These are phyloP conservation scores for Pygoscelis adeliae DNA, from an alignment of 2,113 vertebrate species.

Conservation along the genomic window DNA sequence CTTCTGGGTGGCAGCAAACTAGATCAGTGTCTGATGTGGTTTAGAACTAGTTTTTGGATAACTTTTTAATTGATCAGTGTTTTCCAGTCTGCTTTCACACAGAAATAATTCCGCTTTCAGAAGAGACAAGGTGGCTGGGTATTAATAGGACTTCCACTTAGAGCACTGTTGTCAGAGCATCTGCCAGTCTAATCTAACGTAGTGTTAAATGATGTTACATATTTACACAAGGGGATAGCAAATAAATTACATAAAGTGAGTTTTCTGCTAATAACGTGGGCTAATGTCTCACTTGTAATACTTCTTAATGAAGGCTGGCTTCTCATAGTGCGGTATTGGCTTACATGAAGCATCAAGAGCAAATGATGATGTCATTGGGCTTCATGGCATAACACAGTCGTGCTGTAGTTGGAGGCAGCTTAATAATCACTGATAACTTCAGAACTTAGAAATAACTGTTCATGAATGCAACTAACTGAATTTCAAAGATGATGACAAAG, in stretches of 20 bases:
- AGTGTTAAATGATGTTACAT: neutral
- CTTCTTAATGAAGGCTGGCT: neutral
- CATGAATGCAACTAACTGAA: neutral
- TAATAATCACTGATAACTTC: neutral
- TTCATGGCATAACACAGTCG: neutral
- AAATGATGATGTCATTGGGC: neutral
- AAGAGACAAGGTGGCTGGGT: neutral
- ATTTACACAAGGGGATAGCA: neutral
- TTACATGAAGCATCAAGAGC: fast-evolving
- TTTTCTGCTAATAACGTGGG: neutral
- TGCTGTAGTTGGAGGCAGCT: neutral
- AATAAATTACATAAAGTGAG: neutral
- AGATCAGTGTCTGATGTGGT: neutral
- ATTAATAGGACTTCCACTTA: neutral
- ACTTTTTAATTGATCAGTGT: neutral
- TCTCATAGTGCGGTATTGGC: neutral
- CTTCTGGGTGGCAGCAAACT: neutral
- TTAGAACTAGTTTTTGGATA: neutral
- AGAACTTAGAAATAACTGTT: neutral
- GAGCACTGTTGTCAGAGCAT: neutral
- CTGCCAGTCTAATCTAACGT: neutral
- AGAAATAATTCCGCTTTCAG: neutral
- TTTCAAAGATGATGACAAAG: neutral
- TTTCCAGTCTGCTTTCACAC: neutral
- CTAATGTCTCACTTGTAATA: neutral